Base-by-base conservation (phyloP, 2,113 vertebrate species). In the Protomyctophum bolini region DNA sequence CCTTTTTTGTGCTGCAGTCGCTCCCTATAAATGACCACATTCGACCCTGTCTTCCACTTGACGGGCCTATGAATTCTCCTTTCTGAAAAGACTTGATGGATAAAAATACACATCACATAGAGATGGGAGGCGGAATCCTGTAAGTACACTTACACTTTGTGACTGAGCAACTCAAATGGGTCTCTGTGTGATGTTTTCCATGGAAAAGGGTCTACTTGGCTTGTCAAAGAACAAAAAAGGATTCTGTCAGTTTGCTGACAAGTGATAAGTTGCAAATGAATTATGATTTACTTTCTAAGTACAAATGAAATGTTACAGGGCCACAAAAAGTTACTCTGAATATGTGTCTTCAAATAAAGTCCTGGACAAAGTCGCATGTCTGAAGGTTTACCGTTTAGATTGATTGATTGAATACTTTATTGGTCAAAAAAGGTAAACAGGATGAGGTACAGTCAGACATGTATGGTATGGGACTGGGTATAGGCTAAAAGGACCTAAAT, bases 11-110 rank as follows among this genome's bases (percentile, higher is more conserved):
- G 72, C 73, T 80, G 66, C 77, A 67, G 56, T 76, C 87, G 72
- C 76, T 80, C 86, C 72, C 77, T 70, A 78, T 83, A 89, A 90
- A 90, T 84, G 86, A 83, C 83, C 85, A 80, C 77, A 74, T 83
- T 87, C 87, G 85, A 81, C 78, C 83, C 73, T 73, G 77, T 72
- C 50, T 81, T 63, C 74, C 68, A 60, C 64, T 76, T 84, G 88
- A 87, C 80, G 85, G 82, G 63, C 72, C 80, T 56, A 82, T 79
- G 86, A 84, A 89, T 88, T 83, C 79, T 83, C 81, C 69, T 69
- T 80, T 79, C 67, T 82, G 83, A 86, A 85, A 71, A 75, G 66
- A 68, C 41, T 58, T 76, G 58, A 87, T 69, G 80, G 10, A 52
- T 72, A 72, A 79, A 84, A 88, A 82, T 57, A 78, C 61, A 73